phyloP scores from a whole-genome alignment of 2,888 invertebrate species.

The Cristatella mucedo region DNA sequence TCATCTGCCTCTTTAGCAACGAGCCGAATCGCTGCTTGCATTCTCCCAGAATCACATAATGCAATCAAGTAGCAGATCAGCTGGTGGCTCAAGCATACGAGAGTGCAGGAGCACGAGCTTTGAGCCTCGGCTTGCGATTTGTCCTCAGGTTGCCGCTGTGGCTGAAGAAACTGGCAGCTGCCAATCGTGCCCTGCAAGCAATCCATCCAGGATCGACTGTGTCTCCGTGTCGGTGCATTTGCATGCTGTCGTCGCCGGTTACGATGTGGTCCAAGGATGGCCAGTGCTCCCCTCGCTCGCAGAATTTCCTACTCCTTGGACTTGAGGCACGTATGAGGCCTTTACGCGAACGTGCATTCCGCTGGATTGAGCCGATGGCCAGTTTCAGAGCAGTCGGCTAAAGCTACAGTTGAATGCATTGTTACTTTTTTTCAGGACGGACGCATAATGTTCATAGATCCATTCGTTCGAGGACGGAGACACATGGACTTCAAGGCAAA shows the following conservation, averaged over 20 bases:
- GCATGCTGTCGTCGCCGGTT: constrained; percentile 24
- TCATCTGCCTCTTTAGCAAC: too few species aligned
- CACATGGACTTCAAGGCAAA: constrained; percentile 32
- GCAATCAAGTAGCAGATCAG: too few species aligned
- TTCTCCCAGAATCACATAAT: too few species aligned
- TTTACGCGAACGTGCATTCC: too few species aligned
- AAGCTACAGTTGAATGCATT: not conserved
- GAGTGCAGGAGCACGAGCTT: too few species aligned
- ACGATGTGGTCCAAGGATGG: constrained; percentile 30
- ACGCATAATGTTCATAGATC: constrained; percentile 34
- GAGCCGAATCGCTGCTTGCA: too few species aligned
- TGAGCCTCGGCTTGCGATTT: too few species aligned
- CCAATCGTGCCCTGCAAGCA: not conserved
- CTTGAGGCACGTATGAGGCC: constrained; percentile 28
- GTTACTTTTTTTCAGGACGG: constrained; percentile 23
- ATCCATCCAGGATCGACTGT: constrained; percentile 9
- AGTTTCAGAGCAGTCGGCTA: too few species aligned
- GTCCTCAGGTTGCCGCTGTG: too few species aligned
- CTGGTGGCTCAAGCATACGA: too few species aligned
- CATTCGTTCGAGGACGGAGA: constrained; percentile 27
- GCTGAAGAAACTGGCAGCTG: too few species aligned
- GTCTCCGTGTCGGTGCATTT: constrained; percentile 22
- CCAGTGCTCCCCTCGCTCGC: constrained; percentile 21
- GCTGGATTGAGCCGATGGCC: too few species aligned
- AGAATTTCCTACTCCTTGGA: constrained; percentile 28